Evolutionary conservation across 2,113 vertebrate genomes (phyloP).

Genomic region (Rhinoptilus africanus): DNA sequence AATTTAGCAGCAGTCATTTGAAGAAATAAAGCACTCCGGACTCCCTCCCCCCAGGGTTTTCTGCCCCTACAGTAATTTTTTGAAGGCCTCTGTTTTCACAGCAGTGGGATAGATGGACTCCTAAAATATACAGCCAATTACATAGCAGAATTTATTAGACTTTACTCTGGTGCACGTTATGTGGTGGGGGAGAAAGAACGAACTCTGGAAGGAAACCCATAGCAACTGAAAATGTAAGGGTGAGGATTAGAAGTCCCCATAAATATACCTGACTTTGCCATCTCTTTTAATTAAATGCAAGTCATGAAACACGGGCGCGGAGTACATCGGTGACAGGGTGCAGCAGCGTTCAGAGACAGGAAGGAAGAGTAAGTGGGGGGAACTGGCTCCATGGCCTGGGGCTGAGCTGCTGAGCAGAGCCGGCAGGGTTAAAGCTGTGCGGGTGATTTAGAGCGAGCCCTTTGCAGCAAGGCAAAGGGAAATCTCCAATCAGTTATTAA

Average conservation of each 20-base stretch:
- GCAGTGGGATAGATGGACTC: background rate
- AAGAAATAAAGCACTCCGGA: background rate
- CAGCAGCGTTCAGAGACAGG: background rate
- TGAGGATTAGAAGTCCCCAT: slow-evolving; percentile 29
- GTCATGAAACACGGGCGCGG: slow-evolving; percentile 8
- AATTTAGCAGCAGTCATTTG: background rate
- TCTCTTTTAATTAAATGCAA: slow-evolving; percentile 42
- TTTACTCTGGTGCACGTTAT: background rate
- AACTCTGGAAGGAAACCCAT: slow-evolving; percentile 28
- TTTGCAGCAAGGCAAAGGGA: background rate
- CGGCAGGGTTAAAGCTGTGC: background rate
- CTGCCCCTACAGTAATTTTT: background rate
- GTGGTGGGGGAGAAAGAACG: background rate
- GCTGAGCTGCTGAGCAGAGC: background rate
- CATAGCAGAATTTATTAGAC: slow-evolving; percentile 9
- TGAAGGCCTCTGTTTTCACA: background rate
- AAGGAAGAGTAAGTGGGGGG: background rate
- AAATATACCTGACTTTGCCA: slow-evolving; percentile 50
- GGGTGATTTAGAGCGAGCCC: background rate
- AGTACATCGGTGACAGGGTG: background rate
- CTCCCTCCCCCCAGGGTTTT: background rate
- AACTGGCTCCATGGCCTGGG: background rate
- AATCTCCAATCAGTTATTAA: background rate
- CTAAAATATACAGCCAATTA: slow-evolving; percentile 6
- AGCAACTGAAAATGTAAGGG: slow-evolving; percentile 22